Percentiles rank a stretch among this genome's conserved stretches.
Evolutionary conservation across 1,140 invertebrate species (phyloP).

Genomic region (Neodiprion lecontei): DNA sequence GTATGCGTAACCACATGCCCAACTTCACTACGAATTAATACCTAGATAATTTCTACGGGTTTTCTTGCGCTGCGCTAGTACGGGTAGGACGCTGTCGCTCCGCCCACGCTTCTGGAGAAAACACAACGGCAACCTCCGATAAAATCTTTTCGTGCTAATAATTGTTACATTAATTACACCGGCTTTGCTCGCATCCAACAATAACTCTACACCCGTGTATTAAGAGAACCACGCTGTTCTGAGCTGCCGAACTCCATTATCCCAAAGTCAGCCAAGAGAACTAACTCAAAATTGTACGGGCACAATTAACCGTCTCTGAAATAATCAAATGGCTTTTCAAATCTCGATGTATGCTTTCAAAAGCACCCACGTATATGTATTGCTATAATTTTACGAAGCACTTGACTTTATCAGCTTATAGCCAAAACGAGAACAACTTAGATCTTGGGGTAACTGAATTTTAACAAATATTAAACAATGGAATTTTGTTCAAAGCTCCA

Average conservation of each 20-base stretch:
- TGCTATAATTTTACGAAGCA: no score
- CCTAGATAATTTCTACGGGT: not conserved
- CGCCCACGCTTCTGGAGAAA: constrained; percentile 26
- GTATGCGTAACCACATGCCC: not conserved
- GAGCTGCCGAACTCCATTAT: constrained; percentile 3
- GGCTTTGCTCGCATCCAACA: constrained; percentile 28
- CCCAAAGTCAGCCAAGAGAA: not conserved
- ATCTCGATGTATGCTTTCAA: no score
- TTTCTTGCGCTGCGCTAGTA: not conserved
- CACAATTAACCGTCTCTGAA: not conserved
- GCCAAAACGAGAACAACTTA: no score
- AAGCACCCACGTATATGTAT: no score
- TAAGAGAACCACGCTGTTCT: constrained; percentile 13
- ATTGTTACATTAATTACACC: constrained; percentile 44
- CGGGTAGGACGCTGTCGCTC: not conserved
- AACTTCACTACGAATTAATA: not conserved
- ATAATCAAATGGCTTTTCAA: not conserved
- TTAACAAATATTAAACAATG: no score
- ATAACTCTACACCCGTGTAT: constrained; percentile 33
- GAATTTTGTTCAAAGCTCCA: no score
- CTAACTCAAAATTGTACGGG: not conserved
- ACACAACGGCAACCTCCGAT: constrained; percentile 37
- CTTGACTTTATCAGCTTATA: no score
- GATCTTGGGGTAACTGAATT: no score
- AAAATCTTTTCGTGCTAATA: constrained; percentile 46